Evolutionary conservation across 2,113 vertebrate genomes (phyloP), one percentile per base, ranked within the genome.

Genomic region (Campylorhamphus procurvoides): DNA sequence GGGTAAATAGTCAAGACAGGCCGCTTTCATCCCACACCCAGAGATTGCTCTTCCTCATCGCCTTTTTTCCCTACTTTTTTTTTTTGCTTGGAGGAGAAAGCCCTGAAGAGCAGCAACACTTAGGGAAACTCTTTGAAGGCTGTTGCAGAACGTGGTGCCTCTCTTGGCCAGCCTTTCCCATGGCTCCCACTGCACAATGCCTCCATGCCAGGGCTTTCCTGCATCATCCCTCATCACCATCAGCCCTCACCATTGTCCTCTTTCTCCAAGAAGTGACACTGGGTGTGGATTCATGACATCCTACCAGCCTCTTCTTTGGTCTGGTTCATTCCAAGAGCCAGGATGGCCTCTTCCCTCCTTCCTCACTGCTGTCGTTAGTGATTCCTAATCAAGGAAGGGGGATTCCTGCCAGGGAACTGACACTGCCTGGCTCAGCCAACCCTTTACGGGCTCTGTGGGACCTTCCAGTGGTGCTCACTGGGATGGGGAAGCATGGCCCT

Each of bases 1-100:
- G 95, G 96, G 97, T 98, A 98, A 98, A 98, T 97, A 96, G 97
- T 97, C 97, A 95, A 95, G 96, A 94, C 94, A 93, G 91, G 95
- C 88, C 95, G 12, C 96, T 97, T 95, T 94, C 96, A 96, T 96
- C 97, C 95, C 10, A 0, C 95, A 73, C 68, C 33, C 22, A 91
- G 91, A 86, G 76, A 85, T 72, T 64, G 76, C 84, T 86, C 86
- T 89, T 95, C 91, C 55, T 86, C 50, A 1, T 62, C 5, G 37
- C 46, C 39, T 60, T 55, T 85, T 81, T 73, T 50, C 1, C 40
- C 44, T 23, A 8, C 5, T 9, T 35, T 55, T 44, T 78, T 58
- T 42, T 23, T 72, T 53, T 4, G 3, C 33, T 40, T 33, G 39
- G 71, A 80, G 71, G 44, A 88, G 22, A 81, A 90, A 88, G 89